Base-by-base conservation (phyloP, 2,113 vertebrate species). In the Oreochromis spilurus region DNA sequence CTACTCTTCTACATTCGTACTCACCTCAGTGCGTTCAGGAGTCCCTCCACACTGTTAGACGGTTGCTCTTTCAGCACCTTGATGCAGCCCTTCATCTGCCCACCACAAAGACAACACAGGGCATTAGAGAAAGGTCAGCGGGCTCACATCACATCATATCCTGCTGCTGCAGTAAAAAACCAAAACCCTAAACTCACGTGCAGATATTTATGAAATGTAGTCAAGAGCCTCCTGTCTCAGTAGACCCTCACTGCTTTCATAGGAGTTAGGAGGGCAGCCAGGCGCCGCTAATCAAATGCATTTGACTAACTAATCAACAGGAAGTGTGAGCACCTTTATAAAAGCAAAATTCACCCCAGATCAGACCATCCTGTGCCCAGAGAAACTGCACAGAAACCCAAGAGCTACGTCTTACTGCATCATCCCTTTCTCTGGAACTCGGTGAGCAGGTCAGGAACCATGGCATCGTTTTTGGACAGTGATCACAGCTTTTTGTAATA, bases 31-130 rank as follows among this genome's bases (percentile, higher is more conserved):
- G 98, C 98, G 0, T 98, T 98, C 89, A 98, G 96, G 65, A 98
- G 97, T 84, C 98, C 98, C 94, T 98, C 98, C 86, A 98, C 97
- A 82, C 97, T 98, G 94, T 97, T 98, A 36, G 98, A 98, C 36
- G 97, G 98, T 81, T 98, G 98, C 79, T 98, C 98, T 95, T 98
- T 98, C 95, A 98, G 90, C 90, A 98, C 97, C 95, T 98, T 98
- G 95, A 98, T 98, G 92, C 98, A 98, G 91, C 98, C 97, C 96
- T 98, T 98, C 98, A 98, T 98, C 98, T 98, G 92, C 7, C 5
- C 54, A 58, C 24, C 29, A 92, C 84, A 95, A 84, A 94, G 9
- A 94, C 52, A 40, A 87, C 50, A 89, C 57, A 79, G 21, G 21
- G 31, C 3, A 43, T 95, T 65, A 93, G 80, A 88, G 67, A 95